Base-by-base conservation (phyloP, 2,888 invertebrate genomes). In the Lasioglossum pauxillum region DNA sequence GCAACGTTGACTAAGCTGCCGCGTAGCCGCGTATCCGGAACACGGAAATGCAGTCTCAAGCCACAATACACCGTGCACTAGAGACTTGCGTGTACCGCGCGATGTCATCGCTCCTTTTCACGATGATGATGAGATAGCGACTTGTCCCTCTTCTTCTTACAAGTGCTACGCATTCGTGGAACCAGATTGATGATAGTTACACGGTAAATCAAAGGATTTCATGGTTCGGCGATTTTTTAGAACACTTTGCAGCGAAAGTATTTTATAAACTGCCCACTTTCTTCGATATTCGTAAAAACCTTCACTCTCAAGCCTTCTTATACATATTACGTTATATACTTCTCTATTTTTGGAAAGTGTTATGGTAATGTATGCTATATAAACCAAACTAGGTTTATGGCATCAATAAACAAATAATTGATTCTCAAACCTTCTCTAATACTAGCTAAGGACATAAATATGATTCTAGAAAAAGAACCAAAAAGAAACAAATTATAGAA, bases 11-110 rank as follows among this genome's bases (percentile, higher is more conserved):
- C 75, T 73, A 46, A 60, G 57, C 73, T 57, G 80, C 75, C 85
- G 83, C 82, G 74, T 75, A 79, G 67, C 83, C 83, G 78, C 88
- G 81, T 78, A 88, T 86, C 82, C 79, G 81, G 71, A 76, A 80
- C 57, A 81, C 73, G 82, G 73, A 85, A 85, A 86, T 75, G 77
- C 77, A 83, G 83, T 83, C 80, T 74, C 75, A 72, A 57, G 77
- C 64, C 53, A 88, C 84, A 83, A 88, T 89, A 80, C 86, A 81
- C 76, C 81, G 82, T 83, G 88, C 89, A 91, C 92, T 93, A 93
- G 92, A 92, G 92, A 93, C 91, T 90, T 91, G 93, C 92, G 89
- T 86, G 89, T 90, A 87, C 90, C 90, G 92, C 91, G 87, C 90
- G 91, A 93, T 93, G 88, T 92, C 89, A 90, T 90, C 92, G 87